These are phyloP conservation scores for Pinctada fucata DNA, from an alignment of 2,888 invertebrate species.

Conservation along the genomic window DNA sequence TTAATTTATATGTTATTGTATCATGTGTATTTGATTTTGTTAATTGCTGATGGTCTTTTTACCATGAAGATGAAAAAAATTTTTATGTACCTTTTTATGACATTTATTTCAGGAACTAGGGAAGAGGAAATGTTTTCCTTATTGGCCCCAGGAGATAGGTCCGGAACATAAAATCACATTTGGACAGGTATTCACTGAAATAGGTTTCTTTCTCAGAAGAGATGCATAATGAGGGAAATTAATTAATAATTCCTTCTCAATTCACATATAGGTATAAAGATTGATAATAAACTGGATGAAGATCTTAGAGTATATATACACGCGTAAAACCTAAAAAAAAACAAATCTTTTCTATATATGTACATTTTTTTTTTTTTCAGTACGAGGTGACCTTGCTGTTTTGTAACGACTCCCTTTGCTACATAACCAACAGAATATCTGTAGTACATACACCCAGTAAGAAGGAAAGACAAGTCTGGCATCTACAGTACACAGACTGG, in stretches of 20 bases:
- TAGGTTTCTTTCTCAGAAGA: too few relatives aligned
- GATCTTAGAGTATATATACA: too few relatives aligned
- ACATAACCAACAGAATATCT: slow-evolving; percentile 75
- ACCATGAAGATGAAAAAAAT: too few relatives aligned
- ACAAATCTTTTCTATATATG: too few relatives aligned
- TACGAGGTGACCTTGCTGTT: slow-evolving; percentile 83
- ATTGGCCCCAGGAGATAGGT: slow-evolving; percentile 78
- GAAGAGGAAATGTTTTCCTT: slow-evolving; percentile 76
- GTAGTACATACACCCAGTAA: slow-evolving; percentile 73
- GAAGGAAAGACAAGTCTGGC: slow-evolving; percentile 82
- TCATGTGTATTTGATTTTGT: too few relatives aligned
- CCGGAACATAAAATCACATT: slow-evolving; percentile 71
- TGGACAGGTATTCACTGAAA: slow-evolving; percentile 68
- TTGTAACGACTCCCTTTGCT: slow-evolving; percentile 74
- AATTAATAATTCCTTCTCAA: too few relatives aligned
- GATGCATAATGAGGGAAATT: too few relatives aligned
- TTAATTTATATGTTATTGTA: too few relatives aligned
- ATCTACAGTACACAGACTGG: slow-evolving; percentile 89
- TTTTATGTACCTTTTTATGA: neutral
- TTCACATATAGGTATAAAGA: too few relatives aligned
- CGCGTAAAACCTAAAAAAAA: too few relatives aligned
- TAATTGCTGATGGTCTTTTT: too few relatives aligned
- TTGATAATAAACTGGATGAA: too few relatives aligned
- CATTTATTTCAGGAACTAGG: slow-evolving; percentile 73
- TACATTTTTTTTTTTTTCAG: slow-evolving; percentile 75